A percentile compares a stretch with the other conserved stretches of the same genome.
These are phyloP conservation scores for Hyaena hyaena DNA, from an alignment of 2,113 vertebrate genomes.

Conservation along the genomic window DNA sequence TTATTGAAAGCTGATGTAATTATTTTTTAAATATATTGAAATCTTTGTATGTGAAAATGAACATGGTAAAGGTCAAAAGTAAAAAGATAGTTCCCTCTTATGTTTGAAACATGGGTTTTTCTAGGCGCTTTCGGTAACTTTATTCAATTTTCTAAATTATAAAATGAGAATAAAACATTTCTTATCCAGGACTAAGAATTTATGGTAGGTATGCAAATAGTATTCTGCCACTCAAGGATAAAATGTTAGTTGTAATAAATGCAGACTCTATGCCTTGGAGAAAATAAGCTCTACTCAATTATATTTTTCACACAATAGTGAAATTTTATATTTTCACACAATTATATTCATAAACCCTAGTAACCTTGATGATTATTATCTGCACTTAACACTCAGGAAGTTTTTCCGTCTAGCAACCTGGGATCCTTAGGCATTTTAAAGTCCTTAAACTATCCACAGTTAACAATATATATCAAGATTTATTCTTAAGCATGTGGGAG, in stretches of 20 bases:
- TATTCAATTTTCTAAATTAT: conserved; percentile 26
- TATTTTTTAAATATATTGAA: conserved; percentile 1
- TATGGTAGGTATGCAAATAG: background rate
- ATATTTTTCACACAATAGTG: conserved; percentile 33
- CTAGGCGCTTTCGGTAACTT: background rate
- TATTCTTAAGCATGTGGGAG: background rate
- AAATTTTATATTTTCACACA: conserved; percentile 42
- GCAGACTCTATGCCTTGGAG: background rate
- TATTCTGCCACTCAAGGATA: background rate
- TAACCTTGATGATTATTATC: background rate
- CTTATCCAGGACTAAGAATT: background rate
- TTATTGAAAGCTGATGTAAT: conserved; percentile 18
- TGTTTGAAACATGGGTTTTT: background rate
- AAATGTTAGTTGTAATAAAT: conserved; percentile 39
- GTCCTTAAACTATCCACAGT: background rate
- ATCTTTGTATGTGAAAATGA: background rate
- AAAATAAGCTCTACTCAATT: background rate
- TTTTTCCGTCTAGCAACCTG: conserved; percentile 54
- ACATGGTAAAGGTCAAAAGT: background rate
- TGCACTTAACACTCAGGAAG: background rate
- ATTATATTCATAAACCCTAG: background rate
- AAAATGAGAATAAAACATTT: conserved; percentile 49
- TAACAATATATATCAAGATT: conserved; percentile 7
- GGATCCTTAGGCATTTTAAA: background rate
- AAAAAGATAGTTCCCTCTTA: background rate